phyloP scores from a whole-genome alignment of 2,888 invertebrate species.

The Zootermopsis nevadensis region DNA sequence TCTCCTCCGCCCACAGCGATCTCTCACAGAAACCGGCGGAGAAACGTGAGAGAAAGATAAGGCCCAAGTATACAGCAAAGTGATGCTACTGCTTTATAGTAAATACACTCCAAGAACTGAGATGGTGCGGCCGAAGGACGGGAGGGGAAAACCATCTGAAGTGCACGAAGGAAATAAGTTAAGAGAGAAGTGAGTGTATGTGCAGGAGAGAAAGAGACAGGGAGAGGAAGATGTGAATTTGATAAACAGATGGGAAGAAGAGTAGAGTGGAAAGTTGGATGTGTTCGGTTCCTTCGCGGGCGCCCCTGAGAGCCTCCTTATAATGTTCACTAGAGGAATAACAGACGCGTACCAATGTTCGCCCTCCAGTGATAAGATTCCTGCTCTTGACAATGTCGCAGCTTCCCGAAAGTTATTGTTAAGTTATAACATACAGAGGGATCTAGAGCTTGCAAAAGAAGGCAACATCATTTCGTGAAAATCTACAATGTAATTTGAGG shows the following conservation, averaged over 20 bases:
- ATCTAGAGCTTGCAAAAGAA: no score
- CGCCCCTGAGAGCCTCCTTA: background rate
- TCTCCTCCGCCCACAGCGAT: background rate
- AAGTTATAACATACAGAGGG: no score
- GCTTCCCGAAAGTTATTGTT: no score
- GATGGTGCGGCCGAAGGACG: conserved; percentile 44
- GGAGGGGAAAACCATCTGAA: conserved; percentile 51
- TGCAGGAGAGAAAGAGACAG: conserved; percentile 29
- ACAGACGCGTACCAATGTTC: conserved; percentile 17
- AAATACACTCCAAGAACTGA: no score
- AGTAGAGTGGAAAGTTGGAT: conserved; percentile 49
- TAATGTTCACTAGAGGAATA: conserved; percentile 5
- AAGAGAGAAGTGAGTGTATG: conserved; percentile 36
- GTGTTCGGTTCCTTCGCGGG: background rate
- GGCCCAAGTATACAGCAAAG: conserved; percentile 7
- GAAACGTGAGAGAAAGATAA: background rate
- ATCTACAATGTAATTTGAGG: no score
- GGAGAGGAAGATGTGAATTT: conserved; percentile 49
- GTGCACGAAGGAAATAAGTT: conserved; percentile 44
- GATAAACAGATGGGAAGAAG: conserved; percentile 57
- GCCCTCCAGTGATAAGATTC: no score
- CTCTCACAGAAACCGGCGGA: background rate
- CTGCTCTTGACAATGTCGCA: no score
- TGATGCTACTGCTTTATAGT: background rate
- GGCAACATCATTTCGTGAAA: no score